These are phyloP conservation scores for Hyperoplus lanceolatus DNA, from an alignment of 2,797 vertebrate genomes.

Conservation along the genomic window DNA sequence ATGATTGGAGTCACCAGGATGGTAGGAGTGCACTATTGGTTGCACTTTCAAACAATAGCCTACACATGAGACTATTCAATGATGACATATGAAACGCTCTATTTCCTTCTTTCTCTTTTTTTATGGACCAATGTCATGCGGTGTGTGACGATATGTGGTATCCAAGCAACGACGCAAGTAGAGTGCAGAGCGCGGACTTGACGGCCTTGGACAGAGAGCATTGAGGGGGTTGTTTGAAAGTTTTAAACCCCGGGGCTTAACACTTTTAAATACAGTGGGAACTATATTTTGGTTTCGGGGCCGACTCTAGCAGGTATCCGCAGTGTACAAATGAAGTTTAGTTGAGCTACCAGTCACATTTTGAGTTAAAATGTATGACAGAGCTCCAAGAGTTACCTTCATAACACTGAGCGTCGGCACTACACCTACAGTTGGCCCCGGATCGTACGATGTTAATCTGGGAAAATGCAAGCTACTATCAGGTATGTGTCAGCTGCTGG, in stretches of 20 bases:
- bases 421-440: slow-evolving; percentile 69
- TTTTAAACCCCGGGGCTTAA: too few relatives aligned
- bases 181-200: not conserved
- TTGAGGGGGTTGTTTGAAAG: slow-evolving; percentile 5
- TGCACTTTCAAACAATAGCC: not conserved
- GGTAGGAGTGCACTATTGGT: slow-evolving; percentile 38
- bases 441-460: slow-evolving; percentile 68
- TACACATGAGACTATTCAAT: not conserved
- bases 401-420: slow-evolving; percentile 32
- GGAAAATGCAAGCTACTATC: slow-evolving; percentile 3
- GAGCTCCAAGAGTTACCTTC: slow-evolving; percentile 69
- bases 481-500: slow-evolving; percentile 45
- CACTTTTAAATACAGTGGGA: not conserved
- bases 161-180: slow-evolving; percentile 69
- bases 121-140: slow-evolving; percentile 4
- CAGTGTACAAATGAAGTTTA: not conserved
- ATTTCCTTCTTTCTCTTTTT: not conserved
- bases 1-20: slow-evolving; percentile 40
- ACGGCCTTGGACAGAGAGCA: not conserved
- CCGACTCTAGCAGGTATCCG: not conserved
- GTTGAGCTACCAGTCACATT: not conserved
- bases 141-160: slow-evolving; percentile 34
- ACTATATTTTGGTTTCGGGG: too few relatives aligned
- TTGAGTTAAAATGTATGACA: slow-evolving; percentile 67
- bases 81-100: not conserved